phyloP scores from a whole-genome alignment of 2,888 invertebrate species.

The Dryobota labecula region DNA sequence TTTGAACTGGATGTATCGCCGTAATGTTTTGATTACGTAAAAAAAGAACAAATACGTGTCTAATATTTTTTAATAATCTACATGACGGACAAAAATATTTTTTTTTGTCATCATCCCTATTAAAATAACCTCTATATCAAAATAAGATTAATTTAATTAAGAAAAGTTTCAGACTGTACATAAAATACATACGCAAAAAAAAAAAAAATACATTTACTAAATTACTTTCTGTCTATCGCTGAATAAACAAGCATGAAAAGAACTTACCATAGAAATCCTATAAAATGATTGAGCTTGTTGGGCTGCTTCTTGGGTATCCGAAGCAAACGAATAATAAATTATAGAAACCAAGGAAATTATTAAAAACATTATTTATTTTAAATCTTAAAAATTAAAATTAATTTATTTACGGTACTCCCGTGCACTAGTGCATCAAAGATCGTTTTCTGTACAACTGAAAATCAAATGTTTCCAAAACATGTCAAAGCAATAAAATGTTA shows the following conservation, averaged over 20 bases:
- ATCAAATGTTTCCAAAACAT: constrained; percentile 63
- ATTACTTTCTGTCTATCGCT: not conserved
- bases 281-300: constrained; percentile 64
- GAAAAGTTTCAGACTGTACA: no score
- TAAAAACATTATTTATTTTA: constrained; percentile 54
- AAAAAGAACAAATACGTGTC: no score
- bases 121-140: not conserved
- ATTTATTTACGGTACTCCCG: constrained; percentile 25
- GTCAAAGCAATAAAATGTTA: constrained; percentile 48
- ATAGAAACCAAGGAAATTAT: constrained; percentile 48
- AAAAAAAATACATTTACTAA: no score
- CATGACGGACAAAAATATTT: no score
- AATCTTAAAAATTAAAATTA: constrained; percentile 41
- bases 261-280: constrained; percentile 82
- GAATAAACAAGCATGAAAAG: not conserved
- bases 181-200: no score
- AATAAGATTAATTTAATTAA: not conserved
- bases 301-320: constrained; percentile 26
- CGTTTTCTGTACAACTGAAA: constrained; percentile 54
- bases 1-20: no score
- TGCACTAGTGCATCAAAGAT: constrained; percentile 37
- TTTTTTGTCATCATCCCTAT: no score
- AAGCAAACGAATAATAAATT: constrained; percentile 32
- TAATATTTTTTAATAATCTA: no score
- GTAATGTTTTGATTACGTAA: no score